These are phyloP conservation scores for Lamproptera curius DNA, from an alignment of 2,888 invertebrate genomes.

Conservation along the genomic window DNA sequence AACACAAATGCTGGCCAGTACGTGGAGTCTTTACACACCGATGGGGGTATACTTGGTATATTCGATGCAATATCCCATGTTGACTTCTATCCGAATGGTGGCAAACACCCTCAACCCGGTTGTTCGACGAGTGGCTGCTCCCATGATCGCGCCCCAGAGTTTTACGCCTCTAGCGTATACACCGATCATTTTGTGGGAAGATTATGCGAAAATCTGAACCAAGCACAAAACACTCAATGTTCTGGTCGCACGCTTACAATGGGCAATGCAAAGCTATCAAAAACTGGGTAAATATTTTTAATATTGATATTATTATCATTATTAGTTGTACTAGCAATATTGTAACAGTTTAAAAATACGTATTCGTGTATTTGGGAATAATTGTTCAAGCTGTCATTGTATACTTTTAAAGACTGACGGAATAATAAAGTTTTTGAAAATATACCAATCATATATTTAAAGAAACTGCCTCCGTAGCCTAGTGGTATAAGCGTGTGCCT, in stretches of 20 bases:
- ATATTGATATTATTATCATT: too few relatives aligned
- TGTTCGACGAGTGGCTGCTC: constrained; percentile 50
- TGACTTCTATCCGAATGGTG: constrained; percentile 60
- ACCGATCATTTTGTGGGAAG: constrained; percentile 42
- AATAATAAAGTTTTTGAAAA: too few relatives aligned
- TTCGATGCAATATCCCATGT: constrained; percentile 47
- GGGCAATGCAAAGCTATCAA: constrained; percentile 48
- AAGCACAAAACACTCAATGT: constrained; percentile 41
- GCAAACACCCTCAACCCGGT: constrained; percentile 52
- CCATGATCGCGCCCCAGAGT: constrained; percentile 45
- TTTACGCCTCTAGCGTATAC: constrained; percentile 50
- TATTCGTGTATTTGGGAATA: too few relatives aligned
- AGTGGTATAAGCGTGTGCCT: too few relatives aligned
- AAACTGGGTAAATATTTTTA: constrained; percentile 32
- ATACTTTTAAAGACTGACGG: too few relatives aligned
- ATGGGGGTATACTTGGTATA: constrained; percentile 42
- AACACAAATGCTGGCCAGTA: constrained; percentile 45
- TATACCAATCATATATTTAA: too few relatives aligned
- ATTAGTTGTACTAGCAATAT: too few relatives aligned
- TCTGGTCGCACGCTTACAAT: constrained; percentile 37
- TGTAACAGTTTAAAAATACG: too few relatives aligned
- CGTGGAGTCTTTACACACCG: constrained; percentile 65
- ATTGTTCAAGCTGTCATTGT: too few relatives aligned
- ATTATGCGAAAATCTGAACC: constrained; percentile 37
- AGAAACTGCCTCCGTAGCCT: too few relatives aligned